phyloP scores from a whole-genome alignment of 2,113 vertebrate species.

The Columbina picui region DNA sequence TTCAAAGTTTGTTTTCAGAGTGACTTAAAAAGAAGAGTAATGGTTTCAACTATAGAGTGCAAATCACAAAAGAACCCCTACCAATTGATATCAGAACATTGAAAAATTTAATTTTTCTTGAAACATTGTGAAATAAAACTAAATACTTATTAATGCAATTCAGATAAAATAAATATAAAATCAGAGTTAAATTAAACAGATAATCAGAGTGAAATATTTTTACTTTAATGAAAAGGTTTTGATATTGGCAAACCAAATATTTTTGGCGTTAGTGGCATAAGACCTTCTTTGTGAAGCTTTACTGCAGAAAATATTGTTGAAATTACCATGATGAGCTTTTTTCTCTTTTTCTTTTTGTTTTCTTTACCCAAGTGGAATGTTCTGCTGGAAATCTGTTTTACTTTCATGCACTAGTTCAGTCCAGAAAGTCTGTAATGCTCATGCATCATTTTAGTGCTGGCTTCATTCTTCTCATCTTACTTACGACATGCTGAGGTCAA shows the following conservation, averaged over 20 bases:
- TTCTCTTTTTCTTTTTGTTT: not conserved
- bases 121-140: not conserved
- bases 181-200: not conserved
- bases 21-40: not conserved
- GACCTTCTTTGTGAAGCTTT: not conserved
- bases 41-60: not conserved
- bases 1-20: not conserved
- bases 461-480: not conserved
- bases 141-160: not conserved
- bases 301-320: not conserved
- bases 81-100: not conserved
- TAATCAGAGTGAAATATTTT: not conserved
- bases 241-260: not conserved
- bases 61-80: not conserved
- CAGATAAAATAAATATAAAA: not conserved
- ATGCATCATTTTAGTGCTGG: not conserved
- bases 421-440: not conserved
- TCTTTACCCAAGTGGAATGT: not conserved
- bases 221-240: not conserved
- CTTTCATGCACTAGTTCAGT: not conserved
- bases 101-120: not conserved
- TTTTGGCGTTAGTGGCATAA: not conserved
- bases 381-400: not conserved
- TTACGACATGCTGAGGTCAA: not conserved
- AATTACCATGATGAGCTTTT: not conserved